Base-by-base conservation (phyloP, 1,140 invertebrate genomes). In the Physella acuta region DNA sequence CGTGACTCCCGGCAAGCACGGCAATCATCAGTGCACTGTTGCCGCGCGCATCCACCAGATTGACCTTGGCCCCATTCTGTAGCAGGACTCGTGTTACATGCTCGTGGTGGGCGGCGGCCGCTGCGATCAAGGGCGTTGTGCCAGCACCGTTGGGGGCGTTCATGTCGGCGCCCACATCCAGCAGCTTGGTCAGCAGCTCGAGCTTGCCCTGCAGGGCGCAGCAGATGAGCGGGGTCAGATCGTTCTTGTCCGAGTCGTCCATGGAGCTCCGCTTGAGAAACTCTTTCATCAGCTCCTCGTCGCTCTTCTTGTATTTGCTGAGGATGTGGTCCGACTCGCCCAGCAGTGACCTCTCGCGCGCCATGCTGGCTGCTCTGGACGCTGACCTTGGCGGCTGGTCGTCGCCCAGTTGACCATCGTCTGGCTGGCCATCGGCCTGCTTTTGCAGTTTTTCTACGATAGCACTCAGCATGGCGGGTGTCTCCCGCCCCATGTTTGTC, bases 71-170 rank as follows among this genome's bases (percentile, higher is more conserved):
- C 2, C 72, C 75, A 16, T 73, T 67, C 8, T 68, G 59, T 39
- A 78, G 53, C 11, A 97, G 85, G 36, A 94, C 85, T 58, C 91
- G 88, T 52, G 96, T 92, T 37, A 94, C 91, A 58, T 90, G 89
- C 34, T 89, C 88, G 73, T 95, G 92, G 3, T 94, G 94, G 80
- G 95, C 92, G 93, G 93, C 96, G 64, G 92, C 92, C n/a, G 94
- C 94, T 33, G 92, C 93, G 85, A 95, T 94, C 61, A 96, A 82
- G 2, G 94, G 92, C 0, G 93, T 95, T 53, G 94, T 87, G 53
- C 90, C 90, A 79, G 95, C 93, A 75, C 92, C 89, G 82, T 97
- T 94, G 67, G 91, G 90, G 0, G 92, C 92, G 80, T 96, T 93
- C 0, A 95, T 91, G 80, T 91, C 88, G 1, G 93, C 92, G 51